Base-by-base conservation (phyloP, 2,888 invertebrate species). In the Scaptomyza polygonia region DNA sequence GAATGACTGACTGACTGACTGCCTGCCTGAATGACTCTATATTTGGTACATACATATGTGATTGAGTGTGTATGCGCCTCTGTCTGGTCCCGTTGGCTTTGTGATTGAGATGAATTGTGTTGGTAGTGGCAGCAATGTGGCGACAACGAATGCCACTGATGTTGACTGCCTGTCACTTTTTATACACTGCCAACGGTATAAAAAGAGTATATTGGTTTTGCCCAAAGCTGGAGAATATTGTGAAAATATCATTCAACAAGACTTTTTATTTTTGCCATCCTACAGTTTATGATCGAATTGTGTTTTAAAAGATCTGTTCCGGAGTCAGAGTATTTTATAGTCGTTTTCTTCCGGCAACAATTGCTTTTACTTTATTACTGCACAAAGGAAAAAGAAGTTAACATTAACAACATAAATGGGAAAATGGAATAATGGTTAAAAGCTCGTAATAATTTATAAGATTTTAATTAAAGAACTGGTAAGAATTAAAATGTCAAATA, bases 41-140 rank as follows among this genome's bases (percentile, higher is more conserved):
- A 39, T 71, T 54, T 57, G 59, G 59, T 54, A 57, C 57, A 29
- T 36, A 32, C 39, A 25, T 25, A 25, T 25, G 12, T 48, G 45
- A 49, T 21, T 58, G 29, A 40, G 21, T 48, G 16, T 48, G 54
- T 47, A 51, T 67, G 48, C 59, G 65, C 44, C 57, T 34, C 59
- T 80, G 79, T 69, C 81, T 80, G 61, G 65, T 65, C 67, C 64
- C 62, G 48, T 72, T 79, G 81, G 76, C 78, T 81, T 79, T 79
- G 78, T 81, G 79, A 79, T 79, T 79, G 75, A 78, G 79, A 81
- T 79, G 81, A 70, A 79, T 79, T 78, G 79, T 68, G 62, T 69
- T 65, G 78, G 75, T 47, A 63, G 51, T 69, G 80, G 66, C 73
- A 56, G 65, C 70, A 61, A 56, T 69, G 77, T 63, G 67, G 73